Evolutionary conservation across 2,113 vertebrate genomes (phyloP).

Genomic region (Crotalus horridus): DNA sequence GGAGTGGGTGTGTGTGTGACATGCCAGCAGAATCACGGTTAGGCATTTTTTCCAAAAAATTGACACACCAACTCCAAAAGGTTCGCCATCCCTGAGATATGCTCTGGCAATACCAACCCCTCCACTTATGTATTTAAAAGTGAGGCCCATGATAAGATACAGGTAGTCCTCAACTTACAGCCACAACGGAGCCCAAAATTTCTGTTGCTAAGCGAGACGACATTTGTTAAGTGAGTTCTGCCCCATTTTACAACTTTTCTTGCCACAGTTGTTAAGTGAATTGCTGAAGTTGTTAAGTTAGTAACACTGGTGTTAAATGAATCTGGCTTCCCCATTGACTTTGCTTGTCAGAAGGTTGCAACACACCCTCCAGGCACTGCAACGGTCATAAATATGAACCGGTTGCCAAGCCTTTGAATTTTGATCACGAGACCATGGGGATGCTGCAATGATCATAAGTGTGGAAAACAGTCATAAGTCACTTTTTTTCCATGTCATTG

Average conservation of each 20-base stretch:
- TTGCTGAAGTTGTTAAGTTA: background rate
- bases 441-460: background rate
- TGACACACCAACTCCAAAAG: background rate
- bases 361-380: background rate
- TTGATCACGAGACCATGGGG: background rate
- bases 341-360: background rate
- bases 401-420: background rate
- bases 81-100: background rate
- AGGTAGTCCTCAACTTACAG: background rate
- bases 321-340: background rate
- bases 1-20: background rate
- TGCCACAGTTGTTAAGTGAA: background rate
- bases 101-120: background rate
- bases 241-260: background rate
- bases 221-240: background rate
- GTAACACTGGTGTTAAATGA: background rate
- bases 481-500: background rate
- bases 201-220: too few species aligned
- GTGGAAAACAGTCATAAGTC: background rate
- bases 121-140: background rate
- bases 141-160: background rate
- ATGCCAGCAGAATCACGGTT: background rate
- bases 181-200: background rate
- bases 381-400: background rate
- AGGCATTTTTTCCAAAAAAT: background rate